Base-by-base conservation (phyloP, 2,888 invertebrate species). In the Rhimphoctona megacephalus region DNA sequence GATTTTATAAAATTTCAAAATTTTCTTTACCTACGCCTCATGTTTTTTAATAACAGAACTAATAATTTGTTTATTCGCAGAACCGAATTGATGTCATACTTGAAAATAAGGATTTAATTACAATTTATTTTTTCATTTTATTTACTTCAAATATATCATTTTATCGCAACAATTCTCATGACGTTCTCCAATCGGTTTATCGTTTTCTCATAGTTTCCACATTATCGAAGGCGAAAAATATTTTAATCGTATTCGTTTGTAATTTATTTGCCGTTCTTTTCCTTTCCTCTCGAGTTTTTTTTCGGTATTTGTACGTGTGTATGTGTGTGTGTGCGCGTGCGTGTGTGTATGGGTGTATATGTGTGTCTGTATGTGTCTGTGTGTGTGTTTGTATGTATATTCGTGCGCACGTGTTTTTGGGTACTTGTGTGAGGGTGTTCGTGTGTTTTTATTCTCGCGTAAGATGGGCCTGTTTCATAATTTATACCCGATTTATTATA, bases 151-250 rank as follows among this genome's bases (percentile, higher is more conserved):
- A 61, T 61, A 22, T 6, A 17, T 49, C 52, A 76, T 33, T 46
- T 64, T 33, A 33, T 64, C 49, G 30, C 74, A 70, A 76, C 64
- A 72, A 57, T 46, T 72, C 77, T 78, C 30, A 25, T 14, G 30
- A 67, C 67, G 81, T 80, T 78, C 69, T 78, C 73, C 81, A 77
- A 74, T 81, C 73, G 83, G 73, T 81, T 64, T 81, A 86, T 69
- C 81, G 73, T 19, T 64, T 64, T 81, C 57, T 83, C 61, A 67
- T 69, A 54, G 17, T 83, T 83, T 22, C 33, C 69, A 9, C 39
- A 64, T 64, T 64, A 39, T 82, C 74, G 52, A 78, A 79, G 78
- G 81, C 78, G 66, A 73, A 39, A 79, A 74, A 80, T 78, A 78
- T 33, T 81, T 83, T 36, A 67, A 49, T 19, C 54, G 4, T 11